Evolutionary conservation across 2,888 invertebrate species (phyloP).

Genomic region (Trissolcus japonicus): DNA sequence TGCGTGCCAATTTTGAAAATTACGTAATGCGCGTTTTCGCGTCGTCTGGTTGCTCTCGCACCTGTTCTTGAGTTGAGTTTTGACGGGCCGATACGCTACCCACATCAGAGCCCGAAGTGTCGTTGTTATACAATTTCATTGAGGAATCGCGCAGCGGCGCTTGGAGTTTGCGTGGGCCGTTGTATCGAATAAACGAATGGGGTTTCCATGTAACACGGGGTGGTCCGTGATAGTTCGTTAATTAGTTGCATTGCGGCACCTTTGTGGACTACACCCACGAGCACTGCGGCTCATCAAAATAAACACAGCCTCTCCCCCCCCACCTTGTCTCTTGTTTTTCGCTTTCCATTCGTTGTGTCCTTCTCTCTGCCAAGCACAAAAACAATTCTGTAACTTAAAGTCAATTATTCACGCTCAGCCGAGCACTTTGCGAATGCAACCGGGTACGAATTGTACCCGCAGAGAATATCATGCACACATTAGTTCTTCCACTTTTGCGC

Average conservation of each 20-base stretch:
- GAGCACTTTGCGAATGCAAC: constrained; percentile 52
- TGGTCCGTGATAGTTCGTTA: constrained; percentile 54
- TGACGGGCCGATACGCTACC: background rate
- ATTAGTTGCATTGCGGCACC: constrained; percentile 56
- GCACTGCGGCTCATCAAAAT: constrained; percentile 53
- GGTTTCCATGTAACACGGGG: constrained; percentile 62
- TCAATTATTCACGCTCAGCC: constrained; percentile 48
- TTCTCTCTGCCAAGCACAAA: constrained; percentile 28
- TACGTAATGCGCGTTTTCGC: constrained; percentile 18
- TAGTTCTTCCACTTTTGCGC: constrained; percentile 52
- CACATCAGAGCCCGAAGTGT: constrained; percentile 5
- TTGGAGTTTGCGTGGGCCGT: constrained; percentile 33
- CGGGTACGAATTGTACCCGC: constrained; percentile 48
- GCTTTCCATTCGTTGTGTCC: constrained; percentile 3
- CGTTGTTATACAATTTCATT: constrained; percentile 34
- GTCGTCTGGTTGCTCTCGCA: constrained; percentile 17
- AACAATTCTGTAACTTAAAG: constrained; percentile 49
- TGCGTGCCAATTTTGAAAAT: constrained; percentile 36
- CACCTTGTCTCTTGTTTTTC: constrained; percentile 19
- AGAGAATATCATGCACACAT: constrained; percentile 44
- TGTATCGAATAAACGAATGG: constrained; percentile 64
- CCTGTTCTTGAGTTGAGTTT: constrained; percentile 19
- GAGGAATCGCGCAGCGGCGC: constrained; percentile 8
- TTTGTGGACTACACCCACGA: constrained; percentile 53
- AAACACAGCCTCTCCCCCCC: constrained; percentile 40